Percentiles rank a stretch among this genome's conserved stretches.
phyloP scores from a whole-genome alignment of 2,888 invertebrate species.

The Ganaspis brasiliensis region DNA sequence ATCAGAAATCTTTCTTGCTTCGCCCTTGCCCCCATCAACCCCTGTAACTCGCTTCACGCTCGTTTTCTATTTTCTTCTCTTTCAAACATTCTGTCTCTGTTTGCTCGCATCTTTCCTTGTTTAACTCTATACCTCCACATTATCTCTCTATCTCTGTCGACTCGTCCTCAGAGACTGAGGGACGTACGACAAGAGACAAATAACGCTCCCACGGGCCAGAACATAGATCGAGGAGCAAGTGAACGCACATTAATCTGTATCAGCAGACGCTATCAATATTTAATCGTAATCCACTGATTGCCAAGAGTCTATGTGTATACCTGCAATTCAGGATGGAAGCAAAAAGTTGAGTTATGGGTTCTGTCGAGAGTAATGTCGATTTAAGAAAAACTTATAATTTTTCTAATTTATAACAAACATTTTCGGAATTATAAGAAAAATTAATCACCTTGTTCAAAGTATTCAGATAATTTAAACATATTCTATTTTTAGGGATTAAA shows the following conservation, averaged over 20 bases:
- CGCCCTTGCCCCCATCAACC: slow-evolving; percentile 60
- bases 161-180: slow-evolving; percentile 42
- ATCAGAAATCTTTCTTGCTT: slow-evolving; percentile 65
- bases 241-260: slow-evolving; percentile 79
- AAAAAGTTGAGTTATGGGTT: slow-evolving; percentile 18
- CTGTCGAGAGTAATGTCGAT: background rate
- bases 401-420: too few species aligned
- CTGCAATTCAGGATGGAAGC: background rate
- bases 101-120: slow-evolving; percentile 30
- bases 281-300: slow-evolving; percentile 79
- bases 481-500: too few species aligned
- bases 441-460: too few species aligned
- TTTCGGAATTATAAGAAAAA: too few species aligned
- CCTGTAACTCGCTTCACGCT: slow-evolving; percentile 53
- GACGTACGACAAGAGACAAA: slow-evolving; percentile 71
- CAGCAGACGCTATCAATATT: slow-evolving; percentile 77
- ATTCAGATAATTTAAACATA: too few species aligned
- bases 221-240: slow-evolving; percentile 64
- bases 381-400: too few species aligned
- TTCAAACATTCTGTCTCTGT: slow-evolving; percentile 43
- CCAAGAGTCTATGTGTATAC: slow-evolving; percentile 57
- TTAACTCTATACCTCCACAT: background rate
- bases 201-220: slow-evolving; percentile 64
- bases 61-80: slow-evolving; percentile 30
- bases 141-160: slow-evolving; percentile 29